Evolutionary conservation across 1,140 invertebrate genomes (phyloP).

Genomic region (Leucophenga varia): DNA sequence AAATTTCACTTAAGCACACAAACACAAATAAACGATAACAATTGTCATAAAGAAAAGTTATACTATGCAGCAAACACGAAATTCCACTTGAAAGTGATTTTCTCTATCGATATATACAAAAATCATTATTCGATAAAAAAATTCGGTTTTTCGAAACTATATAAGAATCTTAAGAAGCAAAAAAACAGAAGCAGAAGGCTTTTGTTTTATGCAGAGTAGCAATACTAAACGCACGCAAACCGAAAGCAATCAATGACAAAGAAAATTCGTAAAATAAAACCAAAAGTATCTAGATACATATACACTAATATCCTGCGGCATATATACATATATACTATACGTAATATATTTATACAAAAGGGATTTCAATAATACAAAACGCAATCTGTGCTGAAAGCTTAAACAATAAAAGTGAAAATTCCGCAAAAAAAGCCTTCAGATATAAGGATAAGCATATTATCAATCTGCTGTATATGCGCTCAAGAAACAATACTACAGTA

Average conservation of each 20-base stretch:
- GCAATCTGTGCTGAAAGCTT: slow-evolving; percentile 49
- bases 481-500: too few species aligned
- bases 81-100: slow-evolving; percentile 13
- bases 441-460: slow-evolving; percentile 33
- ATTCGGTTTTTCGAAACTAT: slow-evolving; percentile 38
- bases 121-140: slow-evolving; percentile 26
- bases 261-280: too few species aligned
- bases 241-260: slow-evolving; percentile 3
- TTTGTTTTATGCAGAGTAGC: slow-evolving; percentile 45
- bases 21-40: too few species aligned
- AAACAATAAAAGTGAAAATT: slow-evolving; percentile 51
- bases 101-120: slow-evolving; percentile 33
- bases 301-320: too few species aligned
- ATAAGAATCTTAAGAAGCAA: too few species aligned
- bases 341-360: too few species aligned
- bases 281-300: too few species aligned
- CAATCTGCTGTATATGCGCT: slow-evolving; percentile 6
- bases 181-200: too few species aligned
- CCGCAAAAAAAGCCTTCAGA: slow-evolving; percentile 23
- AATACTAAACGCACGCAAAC: slow-evolving; percentile 19
- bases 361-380: slow-evolving; percentile 46
- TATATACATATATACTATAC: too few species aligned
- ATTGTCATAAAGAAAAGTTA: slow-evolving; percentile 20
- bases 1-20: too few species aligned
- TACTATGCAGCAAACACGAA: neutral